These are phyloP conservation scores for Folsomia manolachei DNA, from an alignment of 2,888 invertebrate genomes.

Conservation along the genomic window DNA sequence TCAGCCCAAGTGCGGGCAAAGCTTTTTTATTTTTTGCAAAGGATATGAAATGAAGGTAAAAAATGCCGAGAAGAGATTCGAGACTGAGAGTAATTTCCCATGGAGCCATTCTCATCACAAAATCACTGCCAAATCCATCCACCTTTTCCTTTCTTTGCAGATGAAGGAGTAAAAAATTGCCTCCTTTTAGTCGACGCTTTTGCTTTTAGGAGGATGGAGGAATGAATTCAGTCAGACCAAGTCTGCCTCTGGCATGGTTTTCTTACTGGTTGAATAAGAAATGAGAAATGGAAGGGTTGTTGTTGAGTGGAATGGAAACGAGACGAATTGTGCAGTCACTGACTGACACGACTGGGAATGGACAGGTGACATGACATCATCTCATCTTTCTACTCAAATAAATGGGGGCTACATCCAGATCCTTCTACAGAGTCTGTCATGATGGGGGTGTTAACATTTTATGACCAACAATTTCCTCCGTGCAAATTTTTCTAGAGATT, in stretches of 20 bases:
- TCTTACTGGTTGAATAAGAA: neutral
- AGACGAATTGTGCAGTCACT: slow-evolving; percentile 7
- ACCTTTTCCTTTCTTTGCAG: neutral
- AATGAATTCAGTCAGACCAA: neutral
- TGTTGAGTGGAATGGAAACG: neutral
- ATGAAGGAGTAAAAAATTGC: neutral
- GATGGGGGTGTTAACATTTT: neutral
- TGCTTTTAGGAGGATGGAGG: neutral
- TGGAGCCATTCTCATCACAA: neutral
- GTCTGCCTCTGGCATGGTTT: neutral
- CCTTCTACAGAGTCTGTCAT: neutral
- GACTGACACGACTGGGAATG: slow-evolving; percentile 6
- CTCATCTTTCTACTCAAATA: slow-evolving; percentile 3
- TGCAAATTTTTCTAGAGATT: too few relatives aligned
- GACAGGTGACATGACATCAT: slow-evolving; percentile 10
- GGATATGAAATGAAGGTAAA: too few relatives aligned
- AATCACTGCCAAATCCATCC: slow-evolving; percentile 6
- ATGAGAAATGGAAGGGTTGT: too few relatives aligned
- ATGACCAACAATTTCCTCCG: neutral
- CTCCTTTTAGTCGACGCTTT: slow-evolving; percentile 3
- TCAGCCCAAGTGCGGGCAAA: too few relatives aligned
- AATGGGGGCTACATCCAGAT: too few relatives aligned
- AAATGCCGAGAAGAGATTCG: slow-evolving; percentile 1
- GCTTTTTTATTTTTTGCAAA: neutral
- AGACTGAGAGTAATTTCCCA: neutral